These are phyloP conservation scores for Danaus plexippus DNA, from an alignment of 1,140 invertebrate species.

Conservation along the genomic window DNA sequence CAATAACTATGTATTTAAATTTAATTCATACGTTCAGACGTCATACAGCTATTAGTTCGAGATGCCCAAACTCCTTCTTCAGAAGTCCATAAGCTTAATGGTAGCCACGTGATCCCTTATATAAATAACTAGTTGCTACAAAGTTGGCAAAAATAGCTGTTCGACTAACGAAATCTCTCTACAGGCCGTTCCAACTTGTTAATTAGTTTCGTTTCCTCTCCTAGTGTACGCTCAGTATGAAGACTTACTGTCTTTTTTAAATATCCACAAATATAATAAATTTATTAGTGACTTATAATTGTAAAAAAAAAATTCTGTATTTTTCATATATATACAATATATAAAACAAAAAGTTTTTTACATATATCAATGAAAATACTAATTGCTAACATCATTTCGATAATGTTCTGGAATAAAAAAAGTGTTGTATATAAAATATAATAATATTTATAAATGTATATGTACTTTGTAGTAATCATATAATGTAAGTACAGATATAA, in stretches of 20 bases:
- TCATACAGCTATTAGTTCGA: too few relatives aligned
- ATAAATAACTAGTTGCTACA: constrained; percentile 19
- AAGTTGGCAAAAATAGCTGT: constrained; percentile 31
- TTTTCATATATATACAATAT: constrained; percentile 2
- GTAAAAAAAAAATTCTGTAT: constrained; percentile 2
- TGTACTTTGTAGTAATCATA: too few relatives aligned
- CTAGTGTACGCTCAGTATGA: too few relatives aligned
- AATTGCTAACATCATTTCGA: too few relatives aligned
- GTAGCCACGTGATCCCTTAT: constrained; percentile 17
- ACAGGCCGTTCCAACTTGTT: constrained; percentile 30
- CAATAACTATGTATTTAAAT: too few relatives aligned
- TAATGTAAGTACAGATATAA: too few relatives aligned
- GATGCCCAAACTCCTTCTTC: constrained; percentile 1
- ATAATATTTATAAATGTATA: too few relatives aligned
- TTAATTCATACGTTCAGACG: too few relatives aligned
- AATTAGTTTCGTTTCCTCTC: constrained; percentile 36
- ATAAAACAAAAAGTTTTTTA: too few relatives aligned
- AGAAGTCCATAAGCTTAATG: constrained; percentile 16
- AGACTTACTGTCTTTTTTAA: constrained; percentile 23
- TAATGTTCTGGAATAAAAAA: too few relatives aligned
- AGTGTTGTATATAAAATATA: too few relatives aligned
- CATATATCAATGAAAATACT: too few relatives aligned
- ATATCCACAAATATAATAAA: neutral
- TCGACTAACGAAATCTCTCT: constrained; percentile 29
- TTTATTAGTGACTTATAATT: neutral